phyloP scores from a whole-genome alignment of 1,140 invertebrate genomes.

The Drosophila sp. region DNA sequence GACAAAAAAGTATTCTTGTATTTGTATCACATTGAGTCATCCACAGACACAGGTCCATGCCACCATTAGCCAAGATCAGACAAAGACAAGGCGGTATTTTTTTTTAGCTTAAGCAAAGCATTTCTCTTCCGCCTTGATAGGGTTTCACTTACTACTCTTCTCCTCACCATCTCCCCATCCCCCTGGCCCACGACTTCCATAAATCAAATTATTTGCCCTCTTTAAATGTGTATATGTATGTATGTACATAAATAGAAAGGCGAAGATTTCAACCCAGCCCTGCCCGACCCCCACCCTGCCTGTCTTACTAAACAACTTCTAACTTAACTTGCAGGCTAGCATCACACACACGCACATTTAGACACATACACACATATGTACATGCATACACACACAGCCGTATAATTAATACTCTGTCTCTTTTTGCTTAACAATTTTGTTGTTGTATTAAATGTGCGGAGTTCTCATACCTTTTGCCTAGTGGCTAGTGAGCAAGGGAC shows the following conservation, averaged over 20 bases:
- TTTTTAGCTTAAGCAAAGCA: background rate
- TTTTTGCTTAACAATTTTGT: background rate
- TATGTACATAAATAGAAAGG: constrained; percentile 18
- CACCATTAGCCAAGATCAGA: constrained; percentile 6
- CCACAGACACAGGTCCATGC: background rate
- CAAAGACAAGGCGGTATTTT: background rate
- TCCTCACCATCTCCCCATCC: background rate
- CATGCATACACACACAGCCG: constrained; percentile 5
- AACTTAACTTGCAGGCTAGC: constrained; percentile 2
- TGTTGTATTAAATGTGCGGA: background rate
- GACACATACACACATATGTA: background rate
- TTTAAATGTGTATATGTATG: background rate
- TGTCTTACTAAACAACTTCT: no score
- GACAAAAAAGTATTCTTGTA: background rate
- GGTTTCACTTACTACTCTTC: constrained; percentile 5
- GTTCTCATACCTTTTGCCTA: constrained; percentile 2
- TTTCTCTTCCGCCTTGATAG: background rate
- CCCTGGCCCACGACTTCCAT: background rate
- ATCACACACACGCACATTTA: constrained; percentile 1
- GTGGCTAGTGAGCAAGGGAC: background rate
- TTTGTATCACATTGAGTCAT: constrained; percentile 4
- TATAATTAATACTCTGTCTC: constrained; percentile 20
- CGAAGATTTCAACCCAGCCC: background rate
- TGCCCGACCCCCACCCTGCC: background rate
- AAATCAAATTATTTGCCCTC: constrained; percentile 20